phyloP scores from a whole-genome alignment of 2,888 invertebrate genomes.

The Tetragnatha montana region DNA sequence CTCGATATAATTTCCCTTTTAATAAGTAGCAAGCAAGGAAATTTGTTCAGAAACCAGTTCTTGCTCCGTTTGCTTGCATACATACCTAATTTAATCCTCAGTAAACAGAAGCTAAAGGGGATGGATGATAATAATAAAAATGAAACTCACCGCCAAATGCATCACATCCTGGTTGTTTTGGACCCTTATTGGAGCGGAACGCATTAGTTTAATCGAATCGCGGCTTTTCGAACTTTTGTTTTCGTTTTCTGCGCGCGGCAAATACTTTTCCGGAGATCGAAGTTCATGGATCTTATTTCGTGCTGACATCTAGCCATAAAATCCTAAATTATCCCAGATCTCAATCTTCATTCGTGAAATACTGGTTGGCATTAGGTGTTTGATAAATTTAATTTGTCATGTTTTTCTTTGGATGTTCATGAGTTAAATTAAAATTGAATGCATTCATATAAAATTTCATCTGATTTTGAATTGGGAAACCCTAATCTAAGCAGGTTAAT shows the following conservation, averaged over 20 bases:
- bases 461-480: too few relatives aligned
- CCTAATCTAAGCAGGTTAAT: too few relatives aligned
- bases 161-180: conserved; percentile 17
- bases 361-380: too few relatives aligned
- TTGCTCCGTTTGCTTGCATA: neutral
- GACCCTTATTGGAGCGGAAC: conserved; percentile 58
- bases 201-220: conserved; percentile 59
- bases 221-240: neutral
- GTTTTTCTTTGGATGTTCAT: too few relatives aligned
- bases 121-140: neutral
- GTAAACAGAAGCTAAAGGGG: neutral
- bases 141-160: neutral
- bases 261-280: neutral
- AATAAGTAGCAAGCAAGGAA: neutral
- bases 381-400: too few relatives aligned
- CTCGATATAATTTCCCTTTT: neutral
- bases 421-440: too few relatives aligned
- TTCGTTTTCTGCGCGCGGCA: conserved; percentile 11
- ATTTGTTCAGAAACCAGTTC: neutral
- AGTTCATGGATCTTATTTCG: neutral
- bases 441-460: too few relatives aligned
- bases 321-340: neutral
- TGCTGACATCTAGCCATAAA: conserved; percentile 26
- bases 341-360: too few relatives aligned
- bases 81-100: neutral